Evolutionary conservation across 1,140 invertebrate species (phyloP), one percentile per base, ranked within the genome.

Genomic region (Vanessa atalanta): DNA sequence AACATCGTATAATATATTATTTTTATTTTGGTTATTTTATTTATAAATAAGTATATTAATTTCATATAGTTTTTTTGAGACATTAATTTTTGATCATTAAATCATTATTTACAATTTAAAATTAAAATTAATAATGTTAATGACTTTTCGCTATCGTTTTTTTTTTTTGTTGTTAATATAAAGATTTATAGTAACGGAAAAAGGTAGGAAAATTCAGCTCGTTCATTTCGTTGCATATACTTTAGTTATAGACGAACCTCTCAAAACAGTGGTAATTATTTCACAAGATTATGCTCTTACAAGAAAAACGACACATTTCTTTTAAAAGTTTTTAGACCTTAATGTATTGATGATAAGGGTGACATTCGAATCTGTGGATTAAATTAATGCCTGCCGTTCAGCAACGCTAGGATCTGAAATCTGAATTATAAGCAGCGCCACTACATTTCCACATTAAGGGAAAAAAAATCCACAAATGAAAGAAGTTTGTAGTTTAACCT

Each of bases 231-330:
- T 31, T 31, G 6, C 26, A 9, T 43, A 43, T 9, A 43, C 2
- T 9, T 11, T 5, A 43, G 37, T 43, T 48, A 31, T 47, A 23
- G 50, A n/a, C 37, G 15, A 66, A 51, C 47, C 65, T 66, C 50
- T 66, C 50, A 31, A 20, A 51, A 51, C 47, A 51, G 65, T 66
- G 65, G 47, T 50, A 50, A 66, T 66, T 66, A 66, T 66, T 66
- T 65, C 47, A 13, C 63, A n/a, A 61, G 57, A 23, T 37, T 60
- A 60, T n/a, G 57, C 57, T 43, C 13, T 31, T 8, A 37, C 4
- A 31, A 61, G 31, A 61, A 37, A 61, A 15, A 37, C 6, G 1
- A 37, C 31, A 15, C 53, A 1, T 57, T 57, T 23, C 12, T 57
- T 57, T 57, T 43, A 43, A 57, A 12, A 23, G 2, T 23, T 57